phyloP scores from a whole-genome alignment of 2,797 vertebrate species.

The Pyrocephalus nanus region DNA sequence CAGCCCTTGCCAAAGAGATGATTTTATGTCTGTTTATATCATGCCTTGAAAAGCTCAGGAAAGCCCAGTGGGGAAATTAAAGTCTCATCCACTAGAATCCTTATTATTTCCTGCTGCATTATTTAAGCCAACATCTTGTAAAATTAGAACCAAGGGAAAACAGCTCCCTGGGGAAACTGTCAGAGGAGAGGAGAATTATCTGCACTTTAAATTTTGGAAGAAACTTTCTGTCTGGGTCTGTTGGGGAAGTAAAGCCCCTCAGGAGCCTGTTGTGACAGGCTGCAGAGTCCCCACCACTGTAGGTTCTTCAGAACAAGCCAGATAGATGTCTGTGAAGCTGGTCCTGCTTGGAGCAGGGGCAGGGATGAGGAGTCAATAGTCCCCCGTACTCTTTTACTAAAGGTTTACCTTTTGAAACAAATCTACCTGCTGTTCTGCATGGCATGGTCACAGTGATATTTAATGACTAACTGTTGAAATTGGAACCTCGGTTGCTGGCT shows the following conservation, averaged over 20 bases:
- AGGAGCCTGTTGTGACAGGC: neutral
- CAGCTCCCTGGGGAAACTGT: neutral
- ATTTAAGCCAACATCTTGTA: neutral
- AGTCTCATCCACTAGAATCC: neutral
- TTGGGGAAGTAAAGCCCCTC: neutral
- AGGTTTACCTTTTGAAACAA: neutral
- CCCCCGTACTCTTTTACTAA: neutral
- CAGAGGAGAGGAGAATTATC: neutral
- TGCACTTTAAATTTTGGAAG: neutral
- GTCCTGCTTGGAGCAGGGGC: neutral
- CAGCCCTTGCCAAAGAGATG: neutral
- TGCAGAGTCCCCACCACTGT: neutral
- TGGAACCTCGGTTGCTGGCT: neutral
- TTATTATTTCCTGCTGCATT: neutral
- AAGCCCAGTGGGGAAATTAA: neutral
- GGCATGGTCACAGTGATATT: neutral
- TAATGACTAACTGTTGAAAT: neutral
- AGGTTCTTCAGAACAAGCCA: neutral
- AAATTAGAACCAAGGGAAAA: neutral
- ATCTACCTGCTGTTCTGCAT: neutral
- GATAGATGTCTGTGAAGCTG: neutral
- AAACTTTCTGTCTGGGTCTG: neutral
- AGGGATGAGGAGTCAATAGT: neutral
- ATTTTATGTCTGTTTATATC: conserved; percentile 36
- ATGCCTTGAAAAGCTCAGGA: neutral